Base-by-base conservation (phyloP, 2,797 vertebrate species). In the Jordanella pulchra region DNA sequence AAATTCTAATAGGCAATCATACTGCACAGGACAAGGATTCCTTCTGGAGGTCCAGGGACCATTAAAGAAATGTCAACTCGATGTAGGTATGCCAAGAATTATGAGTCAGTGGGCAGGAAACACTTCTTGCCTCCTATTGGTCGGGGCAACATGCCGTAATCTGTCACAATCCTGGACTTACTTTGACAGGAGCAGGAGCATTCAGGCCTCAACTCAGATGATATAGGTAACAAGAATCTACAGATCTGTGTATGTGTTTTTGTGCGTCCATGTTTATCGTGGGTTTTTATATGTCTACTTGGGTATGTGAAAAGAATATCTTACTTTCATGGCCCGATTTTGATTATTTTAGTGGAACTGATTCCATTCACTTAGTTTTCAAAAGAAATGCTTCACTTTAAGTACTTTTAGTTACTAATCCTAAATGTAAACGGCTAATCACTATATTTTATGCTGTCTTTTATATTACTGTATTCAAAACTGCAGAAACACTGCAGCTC, bases 1-100 rank as follows among this genome's bases (percentile, higher is more conserved):
- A 93, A 94, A 94, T 92, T 89, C 91, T 95, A 94, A 95, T 93
- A 94, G 92, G 93, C 88, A 94, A 94, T 95, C 94, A 95, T 94
- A 85, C 87, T 78, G 72, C 83, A 86, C 85, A 89, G 89, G 90
- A 94, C 87, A 89, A 93, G 85, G 85, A 87, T 90, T 90, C 87
- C 87, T 86, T 81, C 89, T 79, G 88, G 91, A 93, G 92, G 92
- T 93, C 91, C 90, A 73, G 92, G 92, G 90, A 91, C 92, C 92
- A 94, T 94, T 95, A 94, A 94, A 93, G 93, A 94, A 94, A 92
- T 84, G 93, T 95, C 94, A 94, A 88, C 91, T 92, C 87, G 85
- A 91, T 92, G 91, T 92, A 92, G 93, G 93, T 93, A 93, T 83
- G 82, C 83, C 88, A 92, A 92, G 93, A 95, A 94, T 95, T 94